A percentile compares a stretch with the other conserved stretches of the same genome.
phyloP scores from a whole-genome alignment of 2,113 vertebrate genomes.

The Fregetta grallaria region DNA sequence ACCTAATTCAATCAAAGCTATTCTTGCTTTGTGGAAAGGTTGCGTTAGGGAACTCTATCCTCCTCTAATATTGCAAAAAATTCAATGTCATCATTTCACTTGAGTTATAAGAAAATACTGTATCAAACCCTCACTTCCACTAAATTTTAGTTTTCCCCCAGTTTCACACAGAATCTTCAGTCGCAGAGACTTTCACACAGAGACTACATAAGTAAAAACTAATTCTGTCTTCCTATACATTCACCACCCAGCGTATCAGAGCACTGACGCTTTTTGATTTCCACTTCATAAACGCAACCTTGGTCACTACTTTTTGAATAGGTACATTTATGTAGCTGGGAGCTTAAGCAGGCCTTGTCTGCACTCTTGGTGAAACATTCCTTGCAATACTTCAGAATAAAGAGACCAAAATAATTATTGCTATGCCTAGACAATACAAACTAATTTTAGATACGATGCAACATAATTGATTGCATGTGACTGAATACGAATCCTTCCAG shows the following conservation, averaged over 20 bases:
- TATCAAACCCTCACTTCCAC: background rate
- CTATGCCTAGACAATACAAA: background rate
- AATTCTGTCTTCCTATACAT: background rate
- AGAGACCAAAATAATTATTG: background rate
- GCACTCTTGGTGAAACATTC: background rate
- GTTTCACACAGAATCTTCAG: background rate
- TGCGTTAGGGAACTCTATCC: background rate
- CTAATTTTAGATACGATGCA: background rate
- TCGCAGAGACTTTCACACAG: too few species aligned
- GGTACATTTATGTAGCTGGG: background rate
- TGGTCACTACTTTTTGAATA: background rate
- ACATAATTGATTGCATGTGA: background rate
- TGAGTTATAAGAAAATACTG: background rate
- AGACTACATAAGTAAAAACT: background rate
- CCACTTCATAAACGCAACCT: background rate
- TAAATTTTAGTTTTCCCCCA: background rate
- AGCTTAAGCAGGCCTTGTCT: background rate
- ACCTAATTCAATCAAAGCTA: background rate
- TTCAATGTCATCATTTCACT: background rate
- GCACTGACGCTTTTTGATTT: background rate
- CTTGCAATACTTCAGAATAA: background rate
- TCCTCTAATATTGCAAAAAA: background rate
- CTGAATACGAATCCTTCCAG: background rate
- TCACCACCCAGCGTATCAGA: background rate
- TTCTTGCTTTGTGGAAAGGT: background rate